phyloP scores from a whole-genome alignment of 1,140 invertebrate species.

The Coelopa frigida region DNA sequence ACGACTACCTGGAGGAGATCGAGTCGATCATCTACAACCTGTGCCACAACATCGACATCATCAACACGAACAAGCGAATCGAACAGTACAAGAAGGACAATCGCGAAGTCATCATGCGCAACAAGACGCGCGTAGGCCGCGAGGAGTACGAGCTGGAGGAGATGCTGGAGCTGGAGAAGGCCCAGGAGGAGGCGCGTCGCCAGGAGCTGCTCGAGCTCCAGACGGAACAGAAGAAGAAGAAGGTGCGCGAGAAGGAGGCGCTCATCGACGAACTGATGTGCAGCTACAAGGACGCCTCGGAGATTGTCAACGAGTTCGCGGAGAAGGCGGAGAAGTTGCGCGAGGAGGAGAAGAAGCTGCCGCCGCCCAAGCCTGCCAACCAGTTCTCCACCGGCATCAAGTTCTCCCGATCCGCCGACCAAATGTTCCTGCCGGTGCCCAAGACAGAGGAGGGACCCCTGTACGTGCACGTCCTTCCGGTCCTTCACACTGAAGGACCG shows the following conservation, averaged over 20 bases:
- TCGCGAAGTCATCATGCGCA: constrained; percentile 82
- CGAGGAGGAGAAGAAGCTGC: constrained; percentile 57
- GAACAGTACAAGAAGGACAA: constrained; percentile 94
- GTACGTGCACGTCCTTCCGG: constrained; percentile 60
- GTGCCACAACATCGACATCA: constrained; percentile 82
- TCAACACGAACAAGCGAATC: constrained; percentile 84
- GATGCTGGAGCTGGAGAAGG: constrained; percentile 77
- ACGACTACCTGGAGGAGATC: constrained; percentile 89
- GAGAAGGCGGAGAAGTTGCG: constrained; percentile 57
- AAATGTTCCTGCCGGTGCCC: constrained; percentile 57
- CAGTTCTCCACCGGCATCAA: constrained; percentile 79
- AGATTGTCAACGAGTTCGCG: constrained; percentile 79
- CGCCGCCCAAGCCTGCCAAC: constrained; percentile 46
- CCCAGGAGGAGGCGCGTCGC: constrained; percentile 58
- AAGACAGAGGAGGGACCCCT: constrained; percentile 67
- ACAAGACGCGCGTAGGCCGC: constrained; percentile 62
- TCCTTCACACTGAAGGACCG: constrained; percentile 64
- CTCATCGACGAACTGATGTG: constrained; percentile 92
- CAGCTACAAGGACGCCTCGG: constrained; percentile 78
- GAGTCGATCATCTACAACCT: constrained; percentile 90
- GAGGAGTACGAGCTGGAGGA: constrained; percentile 67
- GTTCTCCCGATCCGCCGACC: constrained; percentile 54
- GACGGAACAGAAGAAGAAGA: constrained; percentile 69
- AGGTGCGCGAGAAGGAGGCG: constrained; percentile 78
- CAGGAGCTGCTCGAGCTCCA: constrained; percentile 53